A percentile compares a stretch with the other conserved stretches of the same genome.
These are phyloP conservation scores for Drosophila lacicola DNA, from an alignment of 2,888 invertebrate genomes.

Conservation along the genomic window DNA sequence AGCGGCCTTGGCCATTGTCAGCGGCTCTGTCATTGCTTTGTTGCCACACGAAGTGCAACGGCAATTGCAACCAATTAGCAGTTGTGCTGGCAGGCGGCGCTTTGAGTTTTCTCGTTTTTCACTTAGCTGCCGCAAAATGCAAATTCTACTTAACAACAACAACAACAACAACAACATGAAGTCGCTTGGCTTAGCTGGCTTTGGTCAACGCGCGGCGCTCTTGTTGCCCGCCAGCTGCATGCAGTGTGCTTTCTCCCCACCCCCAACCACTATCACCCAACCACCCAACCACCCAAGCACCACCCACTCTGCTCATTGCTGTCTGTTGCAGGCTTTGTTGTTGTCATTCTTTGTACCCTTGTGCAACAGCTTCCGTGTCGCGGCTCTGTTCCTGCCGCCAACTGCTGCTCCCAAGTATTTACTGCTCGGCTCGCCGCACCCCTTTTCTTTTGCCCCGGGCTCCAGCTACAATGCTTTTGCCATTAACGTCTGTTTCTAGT, in stretches of 20 bases:
- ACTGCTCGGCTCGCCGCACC: neutral
- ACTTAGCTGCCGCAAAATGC: conserved; percentile 52
- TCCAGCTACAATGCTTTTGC: conserved; percentile 9
- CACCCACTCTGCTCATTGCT: conserved; percentile 1
- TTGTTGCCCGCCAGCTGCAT: conserved; percentile 47
- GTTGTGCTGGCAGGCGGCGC: conserved; percentile 31
- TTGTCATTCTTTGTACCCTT: conserved; percentile 56
- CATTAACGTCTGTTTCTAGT: conserved; percentile 47
- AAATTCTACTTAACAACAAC: conserved; percentile 47
- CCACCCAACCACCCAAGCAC: neutral
- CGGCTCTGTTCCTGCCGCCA: conserved; percentile 11
- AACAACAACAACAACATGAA: conserved; percentile 27
- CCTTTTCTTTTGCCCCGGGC: neutral
- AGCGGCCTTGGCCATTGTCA: conserved; percentile 60
- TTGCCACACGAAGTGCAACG: conserved; percentile 24
- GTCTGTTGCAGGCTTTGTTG: conserved; percentile 46
- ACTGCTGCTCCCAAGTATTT: neutral
- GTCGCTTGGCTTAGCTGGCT: conserved; percentile 20
- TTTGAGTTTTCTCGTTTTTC: conserved; percentile 59
- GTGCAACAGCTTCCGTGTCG: conserved; percentile 24
- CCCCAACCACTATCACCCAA: neutral
- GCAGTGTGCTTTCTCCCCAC: conserved; percentile 19
- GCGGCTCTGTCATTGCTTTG: conserved; percentile 25
- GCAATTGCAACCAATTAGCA: conserved; percentile 59
- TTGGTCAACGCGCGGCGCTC: conserved; percentile 17